Conservation (phyloP, 2,888 invertebrate genomes). For the Eupithecia subumbrata region DNA sequence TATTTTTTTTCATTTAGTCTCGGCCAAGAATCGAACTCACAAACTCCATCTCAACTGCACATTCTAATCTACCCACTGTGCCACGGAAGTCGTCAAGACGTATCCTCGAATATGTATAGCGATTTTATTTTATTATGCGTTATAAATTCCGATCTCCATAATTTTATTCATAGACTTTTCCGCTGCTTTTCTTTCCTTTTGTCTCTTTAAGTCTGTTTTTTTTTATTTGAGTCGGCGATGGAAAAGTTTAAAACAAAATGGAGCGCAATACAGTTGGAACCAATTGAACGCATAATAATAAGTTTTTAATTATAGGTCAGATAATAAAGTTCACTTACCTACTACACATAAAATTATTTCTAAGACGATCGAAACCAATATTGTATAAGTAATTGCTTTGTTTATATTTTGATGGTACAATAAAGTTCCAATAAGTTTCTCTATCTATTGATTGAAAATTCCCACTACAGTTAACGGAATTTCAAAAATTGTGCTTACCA, state of each 20-base stretch:
- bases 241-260: background rate
- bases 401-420: too few relatives aligned
- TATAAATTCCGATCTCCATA: conserved; percentile 54
- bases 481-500: too few relatives aligned
- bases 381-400: too few relatives aligned
- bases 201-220: conserved; percentile 10
- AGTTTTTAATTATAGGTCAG: too few relatives aligned
- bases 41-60: background rate
- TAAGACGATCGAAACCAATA: too few relatives aligned
- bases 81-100: background rate
- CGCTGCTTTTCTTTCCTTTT: conserved; percentile 35
- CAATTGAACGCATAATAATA: too few relatives aligned
- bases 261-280: too few relatives aligned
- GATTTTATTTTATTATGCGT: conserved; percentile 38
- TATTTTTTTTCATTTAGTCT: conserved; percentile 57
- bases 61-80: background rate
- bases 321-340: too few relatives aligned
- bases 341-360: too few relatives aligned
- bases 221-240: background rate
- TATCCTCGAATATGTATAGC: conserved; percentile 6
- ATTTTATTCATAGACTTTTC: conserved; percentile 62
- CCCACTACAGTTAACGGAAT: too few relatives aligned
- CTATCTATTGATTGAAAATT: too few relatives aligned
- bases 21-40: background rate
- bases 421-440: too few relatives aligned